Evolutionary conservation across 2,888 invertebrate genomes (phyloP).

Genomic region (Colostygia pectinataria): DNA sequence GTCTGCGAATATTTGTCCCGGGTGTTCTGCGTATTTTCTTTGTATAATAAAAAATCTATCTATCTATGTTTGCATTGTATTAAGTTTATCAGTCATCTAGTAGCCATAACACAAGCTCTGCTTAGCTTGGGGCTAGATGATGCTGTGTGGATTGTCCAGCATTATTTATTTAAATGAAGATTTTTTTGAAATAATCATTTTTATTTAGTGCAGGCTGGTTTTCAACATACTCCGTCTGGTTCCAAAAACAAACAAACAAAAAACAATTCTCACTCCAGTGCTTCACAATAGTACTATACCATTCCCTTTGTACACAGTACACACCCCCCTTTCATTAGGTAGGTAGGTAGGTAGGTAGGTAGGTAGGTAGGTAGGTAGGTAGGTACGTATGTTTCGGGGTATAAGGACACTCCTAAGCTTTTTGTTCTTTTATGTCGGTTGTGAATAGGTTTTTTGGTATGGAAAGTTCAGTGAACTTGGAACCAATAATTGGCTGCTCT

Average conservation of each 20-base stretch:
- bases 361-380: too few relatives aligned
- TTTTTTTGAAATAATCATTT: background rate
- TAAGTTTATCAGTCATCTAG: too few relatives aligned
- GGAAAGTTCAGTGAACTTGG: conserved; percentile 38
- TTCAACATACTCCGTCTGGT: conserved; percentile 18
- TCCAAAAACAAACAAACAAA: conserved; percentile 41
- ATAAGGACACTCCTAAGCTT: conserved; percentile 45
- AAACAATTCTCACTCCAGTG: conserved; percentile 50
- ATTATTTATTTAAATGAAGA: too few relatives aligned
- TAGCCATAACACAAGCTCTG: too few relatives aligned
- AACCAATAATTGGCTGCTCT: conserved; percentile 19
- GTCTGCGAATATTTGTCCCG: too few relatives aligned
- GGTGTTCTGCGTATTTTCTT: too few relatives aligned
- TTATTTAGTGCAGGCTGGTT: conserved; percentile 7
- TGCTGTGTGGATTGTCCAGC: too few relatives aligned
- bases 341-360: too few relatives aligned
- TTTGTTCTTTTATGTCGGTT: conserved; percentile 31
- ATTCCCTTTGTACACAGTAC: conserved; percentile 45
- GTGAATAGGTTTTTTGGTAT: conserved; percentile 38
- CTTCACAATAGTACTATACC: conserved; percentile 55
- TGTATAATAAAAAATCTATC: too few relatives aligned
- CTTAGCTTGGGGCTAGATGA: too few relatives aligned
- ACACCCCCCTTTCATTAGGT: conserved; percentile 40
- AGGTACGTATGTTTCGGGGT: conserved; percentile 40
- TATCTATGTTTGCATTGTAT: too few relatives aligned